These are phyloP conservation scores for Percina caprodes DNA, from an alignment of 2,113 vertebrate species.

Conservation along the genomic window DNA sequence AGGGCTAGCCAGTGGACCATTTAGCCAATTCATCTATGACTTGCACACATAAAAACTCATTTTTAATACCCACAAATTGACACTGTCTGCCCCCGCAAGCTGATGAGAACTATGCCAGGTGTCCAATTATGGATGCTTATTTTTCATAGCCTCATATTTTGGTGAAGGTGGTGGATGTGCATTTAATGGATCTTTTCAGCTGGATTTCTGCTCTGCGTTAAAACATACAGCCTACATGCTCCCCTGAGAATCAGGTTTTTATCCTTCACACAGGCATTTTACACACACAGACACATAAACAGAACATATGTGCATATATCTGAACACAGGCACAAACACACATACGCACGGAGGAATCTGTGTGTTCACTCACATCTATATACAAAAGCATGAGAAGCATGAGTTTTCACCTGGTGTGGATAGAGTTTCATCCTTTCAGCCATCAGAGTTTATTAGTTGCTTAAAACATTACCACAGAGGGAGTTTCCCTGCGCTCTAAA, in stretches of 20 bases:
- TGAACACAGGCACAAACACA: not conserved
- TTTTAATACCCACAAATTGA: not conserved
- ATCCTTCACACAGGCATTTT: slow-evolving; percentile 25
- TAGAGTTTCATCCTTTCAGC: slow-evolving; percentile 65
- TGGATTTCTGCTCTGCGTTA: slow-evolving; percentile 50
- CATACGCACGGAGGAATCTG: not conserved
- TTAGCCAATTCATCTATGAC: not conserved
- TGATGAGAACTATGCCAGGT: slow-evolving; percentile 1
- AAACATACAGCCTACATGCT: slow-evolving; percentile 7
- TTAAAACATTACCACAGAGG: slow-evolving; percentile 63
- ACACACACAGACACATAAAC: slow-evolving; percentile 37
- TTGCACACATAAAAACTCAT: not conserved
- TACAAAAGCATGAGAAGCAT: slow-evolving; percentile 59
- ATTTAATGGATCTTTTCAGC: slow-evolving; percentile 55
- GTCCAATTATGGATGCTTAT: slow-evolving; percentile 39
- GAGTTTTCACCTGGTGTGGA: slow-evolving; percentile 74
- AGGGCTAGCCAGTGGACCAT: not conserved
- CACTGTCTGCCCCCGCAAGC: not conserved
- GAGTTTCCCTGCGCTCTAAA: slow-evolving; percentile 46
- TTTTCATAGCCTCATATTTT: slow-evolving; percentile 38
- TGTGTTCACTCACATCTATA: slow-evolving; percentile 33
- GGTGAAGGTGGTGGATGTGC: slow-evolving; percentile 33
- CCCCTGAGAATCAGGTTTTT: slow-evolving; percentile 19
- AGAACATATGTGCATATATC: slow-evolving; percentile 1
- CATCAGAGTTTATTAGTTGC: slow-evolving; percentile 66